Evolutionary conservation across 2,888 invertebrate genomes (phyloP).

Genomic region (Acholoe squamosa): DNA sequence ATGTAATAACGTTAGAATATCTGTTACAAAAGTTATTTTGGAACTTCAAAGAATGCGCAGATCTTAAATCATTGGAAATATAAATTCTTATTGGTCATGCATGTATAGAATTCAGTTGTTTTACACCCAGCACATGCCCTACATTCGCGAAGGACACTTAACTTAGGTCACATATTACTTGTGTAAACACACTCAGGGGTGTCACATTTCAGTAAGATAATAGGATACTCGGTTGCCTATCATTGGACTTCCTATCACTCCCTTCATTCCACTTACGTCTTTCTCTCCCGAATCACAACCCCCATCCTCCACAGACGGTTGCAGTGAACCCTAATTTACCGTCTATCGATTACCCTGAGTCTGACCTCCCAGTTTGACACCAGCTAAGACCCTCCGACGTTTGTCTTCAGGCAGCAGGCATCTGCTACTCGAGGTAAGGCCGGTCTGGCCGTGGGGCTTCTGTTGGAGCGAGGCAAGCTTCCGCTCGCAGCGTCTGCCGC

Average conservation of each 20-base stretch:
- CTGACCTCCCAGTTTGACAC: slow-evolving; percentile 46
- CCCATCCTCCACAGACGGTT: not conserved
- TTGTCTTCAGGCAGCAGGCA: slow-evolving; percentile 39
- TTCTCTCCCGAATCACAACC: not conserved
- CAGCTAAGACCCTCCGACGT: not conserved
- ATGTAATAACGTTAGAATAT: too few relatives aligned
- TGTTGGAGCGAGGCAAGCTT: slow-evolving; percentile 36
- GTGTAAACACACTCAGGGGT: not conserved
- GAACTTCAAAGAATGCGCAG: too few relatives aligned
- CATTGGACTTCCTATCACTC: not conserved
- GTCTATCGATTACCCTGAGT: slow-evolving; percentile 37
- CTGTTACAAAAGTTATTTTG: too few relatives aligned
- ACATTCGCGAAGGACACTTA: too few relatives aligned
- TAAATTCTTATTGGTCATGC: too few relatives aligned
- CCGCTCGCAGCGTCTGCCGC: slow-evolving; percentile 16
- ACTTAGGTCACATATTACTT: not conserved
- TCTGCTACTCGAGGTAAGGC: slow-evolving; percentile 30
- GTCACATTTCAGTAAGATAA: not conserved
- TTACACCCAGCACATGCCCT: too few relatives aligned
- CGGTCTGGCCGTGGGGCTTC: not conserved
- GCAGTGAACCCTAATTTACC: slow-evolving; percentile 33
- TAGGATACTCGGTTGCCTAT: too few relatives aligned
- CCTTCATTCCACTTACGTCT: not conserved
- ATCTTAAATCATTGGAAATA: too few relatives aligned
- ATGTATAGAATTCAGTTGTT: too few relatives aligned